Evolutionary conservation across 2,113 vertebrate genomes (phyloP).

Genomic region (Zapornia atra): DNA sequence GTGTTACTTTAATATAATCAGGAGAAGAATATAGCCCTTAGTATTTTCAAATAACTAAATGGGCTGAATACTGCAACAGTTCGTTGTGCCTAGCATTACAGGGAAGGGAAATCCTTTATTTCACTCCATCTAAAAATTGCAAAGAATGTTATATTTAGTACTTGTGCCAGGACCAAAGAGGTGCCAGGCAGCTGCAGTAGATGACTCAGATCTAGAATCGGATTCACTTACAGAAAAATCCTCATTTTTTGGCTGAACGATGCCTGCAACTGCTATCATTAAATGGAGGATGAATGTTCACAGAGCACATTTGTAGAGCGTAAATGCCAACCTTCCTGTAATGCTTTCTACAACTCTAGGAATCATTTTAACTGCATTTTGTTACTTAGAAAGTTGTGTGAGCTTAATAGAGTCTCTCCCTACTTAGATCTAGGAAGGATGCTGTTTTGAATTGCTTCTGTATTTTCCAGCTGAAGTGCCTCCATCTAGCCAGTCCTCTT

Average conservation of each 20-base stretch:
- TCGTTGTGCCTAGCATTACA: not conserved
- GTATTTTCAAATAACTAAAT: slow-evolving; percentile 39
- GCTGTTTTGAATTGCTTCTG: not conserved
- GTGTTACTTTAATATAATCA: not conserved
- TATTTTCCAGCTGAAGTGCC: not conserved
- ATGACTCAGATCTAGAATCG: slow-evolving; percentile 11
- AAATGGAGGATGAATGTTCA: not conserved
- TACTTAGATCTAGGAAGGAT: not conserved
- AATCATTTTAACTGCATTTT: not conserved
- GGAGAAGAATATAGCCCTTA: slow-evolving; percentile 51
- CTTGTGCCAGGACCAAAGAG: slow-evolving; percentile 5
- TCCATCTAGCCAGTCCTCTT: not conserved
- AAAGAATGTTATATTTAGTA: slow-evolving; percentile 14
- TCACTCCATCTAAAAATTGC: slow-evolving; percentile 25
- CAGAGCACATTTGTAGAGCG: not conserved
- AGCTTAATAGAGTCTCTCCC: not conserved
- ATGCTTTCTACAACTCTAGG: not conserved
- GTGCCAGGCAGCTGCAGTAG: slow-evolving; percentile 46
- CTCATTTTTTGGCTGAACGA: not conserved
- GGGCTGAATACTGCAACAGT: slow-evolving; percentile 5
- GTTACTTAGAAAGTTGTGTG: not conserved
- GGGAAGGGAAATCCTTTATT: slow-evolving; percentile 47
- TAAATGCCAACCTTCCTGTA: not conserved
- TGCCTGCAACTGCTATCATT: slow-evolving; percentile 2
- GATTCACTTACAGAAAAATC: not conserved